Evolutionary conservation across 2,888 invertebrate species (phyloP).

Genomic region (Thyatira batis): DNA sequence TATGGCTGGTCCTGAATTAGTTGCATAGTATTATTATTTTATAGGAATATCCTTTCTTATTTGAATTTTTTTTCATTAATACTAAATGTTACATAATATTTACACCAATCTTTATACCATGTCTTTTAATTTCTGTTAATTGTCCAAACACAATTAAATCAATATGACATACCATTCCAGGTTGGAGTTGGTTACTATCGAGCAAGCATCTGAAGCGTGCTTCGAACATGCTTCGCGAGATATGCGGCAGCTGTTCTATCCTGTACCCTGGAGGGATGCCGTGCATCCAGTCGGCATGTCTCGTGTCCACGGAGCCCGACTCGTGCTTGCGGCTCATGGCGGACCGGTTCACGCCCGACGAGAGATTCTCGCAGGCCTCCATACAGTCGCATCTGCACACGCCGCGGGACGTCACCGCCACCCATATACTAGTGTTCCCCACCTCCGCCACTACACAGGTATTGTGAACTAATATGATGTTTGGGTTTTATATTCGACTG

Average conservation of each 20-base stretch:
- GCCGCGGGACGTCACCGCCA: conserved; percentile 97
- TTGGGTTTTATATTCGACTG: no score
- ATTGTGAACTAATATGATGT: background rate
- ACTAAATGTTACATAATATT: no score
- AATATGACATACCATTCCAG: conserved; percentile 51
- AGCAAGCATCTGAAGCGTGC: conserved; percentile 94
- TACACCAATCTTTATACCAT: no score
- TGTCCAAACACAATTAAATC: no score
- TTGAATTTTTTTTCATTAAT: no score
- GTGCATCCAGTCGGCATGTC: conserved; percentile 97
- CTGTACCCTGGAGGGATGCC: conserved; percentile 92
- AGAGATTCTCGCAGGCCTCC: conserved; percentile 92
- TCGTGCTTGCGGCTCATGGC: conserved; percentile 94
- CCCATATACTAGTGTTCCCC: conserved; percentile 99
- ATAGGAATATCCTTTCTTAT: no score
- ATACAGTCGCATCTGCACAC: conserved; percentile 96
- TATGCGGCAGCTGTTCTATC: conserved; percentile 93
- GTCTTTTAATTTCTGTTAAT: no score
- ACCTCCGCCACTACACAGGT: conserved; percentile 97
- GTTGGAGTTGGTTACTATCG: conserved; percentile 97
- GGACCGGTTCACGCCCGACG: conserved; percentile 97
- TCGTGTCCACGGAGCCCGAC: conserved; percentile 97
- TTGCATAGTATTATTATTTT: no score
- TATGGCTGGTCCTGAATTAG: no score
- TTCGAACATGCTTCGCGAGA: conserved; percentile 93